These are phyloP conservation scores for Dermolepida albohirtum DNA, from an alignment of 2,888 invertebrate genomes.

Conservation along the genomic window DNA sequence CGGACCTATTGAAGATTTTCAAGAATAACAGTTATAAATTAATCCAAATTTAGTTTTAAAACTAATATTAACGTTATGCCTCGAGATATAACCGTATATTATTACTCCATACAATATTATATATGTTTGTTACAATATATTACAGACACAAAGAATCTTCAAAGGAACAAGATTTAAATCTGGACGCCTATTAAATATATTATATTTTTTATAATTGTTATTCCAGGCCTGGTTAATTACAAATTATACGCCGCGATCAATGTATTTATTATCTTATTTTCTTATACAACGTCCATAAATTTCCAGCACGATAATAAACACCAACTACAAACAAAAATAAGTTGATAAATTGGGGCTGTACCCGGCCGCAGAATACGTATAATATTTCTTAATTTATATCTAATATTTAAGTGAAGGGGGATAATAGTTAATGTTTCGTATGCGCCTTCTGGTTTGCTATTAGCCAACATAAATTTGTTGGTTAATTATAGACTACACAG, in stretches of 20 bases:
- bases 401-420: conserved; percentile 26
- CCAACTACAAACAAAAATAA: conserved; percentile 10
- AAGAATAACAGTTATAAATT: too few species aligned
- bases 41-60: too few species aligned
- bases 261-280: conserved; percentile 31
- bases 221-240: conserved; percentile 12
- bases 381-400: conserved; percentile 30
- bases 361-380: conserved; percentile 9
- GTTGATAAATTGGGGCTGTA: conserved; percentile 13
- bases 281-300: conserved; percentile 10
- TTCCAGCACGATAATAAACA: conserved; percentile 23
- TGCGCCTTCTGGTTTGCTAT: conserved; percentile 26
- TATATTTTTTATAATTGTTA: conserved; percentile 25
- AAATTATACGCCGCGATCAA: conserved; percentile 3
- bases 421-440: conserved; percentile 23
- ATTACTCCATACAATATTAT: too few species aligned
- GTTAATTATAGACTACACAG: conserved; percentile 38
- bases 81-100: too few species aligned
- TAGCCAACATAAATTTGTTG: conserved; percentile 39
- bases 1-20: too few species aligned
- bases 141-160: neutral
- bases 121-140: too few species aligned
- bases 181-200: neutral
- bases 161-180: conserved; percentile 3
- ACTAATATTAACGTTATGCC: too few species aligned